phyloP scores from a whole-genome alignment of 30 jellyfish, hydroid and myxozoan species.

The Aurelia aurita region DNA sequence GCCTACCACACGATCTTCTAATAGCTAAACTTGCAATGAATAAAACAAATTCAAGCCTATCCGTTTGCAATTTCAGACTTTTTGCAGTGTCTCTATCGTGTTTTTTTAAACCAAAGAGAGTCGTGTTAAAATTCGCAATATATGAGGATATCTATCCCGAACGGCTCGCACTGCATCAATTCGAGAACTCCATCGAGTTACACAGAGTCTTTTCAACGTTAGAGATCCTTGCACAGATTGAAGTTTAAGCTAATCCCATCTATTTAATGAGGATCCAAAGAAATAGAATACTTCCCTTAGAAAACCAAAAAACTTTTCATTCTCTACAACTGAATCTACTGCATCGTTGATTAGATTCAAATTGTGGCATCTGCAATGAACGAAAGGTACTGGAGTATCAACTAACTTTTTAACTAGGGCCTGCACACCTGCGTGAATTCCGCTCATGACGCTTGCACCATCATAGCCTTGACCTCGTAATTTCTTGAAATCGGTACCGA shows the following conservation, averaged over 20 bases:
- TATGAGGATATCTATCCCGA: conserved; percentile 64
- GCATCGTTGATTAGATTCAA: neutral
- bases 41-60: conserved; percentile 30
- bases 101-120: conserved; percentile 24
- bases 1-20: too few relatives aligned
- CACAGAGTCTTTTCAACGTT: conserved; percentile 1
- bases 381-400: conserved; percentile 1
- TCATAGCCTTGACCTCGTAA: conserved; percentile 35
- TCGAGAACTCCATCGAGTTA: conserved; percentile 28
- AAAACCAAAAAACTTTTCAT: neutral
- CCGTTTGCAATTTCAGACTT: conserved; percentile 12
- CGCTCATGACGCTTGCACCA: conserved; percentile 44
- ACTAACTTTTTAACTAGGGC: neutral
- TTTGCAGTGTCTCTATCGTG: conserved; percentile 34
- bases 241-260: neutral
- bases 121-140: conserved; percentile 41
- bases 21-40: conserved; percentile 26
- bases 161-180: conserved; percentile 62
- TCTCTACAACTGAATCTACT: neutral
- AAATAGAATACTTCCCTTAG: neutral
- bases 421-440: conserved; percentile 32
- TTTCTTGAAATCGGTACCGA: neutral
- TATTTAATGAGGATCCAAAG: conserved; percentile 8
- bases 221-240: conserved; percentile 1
- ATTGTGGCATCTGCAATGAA: conserved; percentile 27